Evolutionary conservation across 2,888 invertebrate species (phyloP).

Genomic region (Callinectes sapidus): DNA sequence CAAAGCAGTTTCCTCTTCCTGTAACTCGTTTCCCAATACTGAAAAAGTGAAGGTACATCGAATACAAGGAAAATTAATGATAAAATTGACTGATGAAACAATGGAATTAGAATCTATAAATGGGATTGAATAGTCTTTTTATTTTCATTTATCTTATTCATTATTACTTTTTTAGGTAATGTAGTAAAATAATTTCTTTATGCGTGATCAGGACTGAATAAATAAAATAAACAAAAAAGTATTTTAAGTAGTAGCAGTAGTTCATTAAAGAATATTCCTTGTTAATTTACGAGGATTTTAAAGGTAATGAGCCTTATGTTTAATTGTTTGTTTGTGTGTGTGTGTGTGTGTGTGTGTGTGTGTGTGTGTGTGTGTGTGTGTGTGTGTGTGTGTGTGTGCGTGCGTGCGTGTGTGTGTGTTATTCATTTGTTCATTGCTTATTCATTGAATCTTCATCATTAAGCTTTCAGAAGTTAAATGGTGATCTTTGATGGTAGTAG

Average conservation of each 20-base stretch:
- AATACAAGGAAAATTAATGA: neutral
- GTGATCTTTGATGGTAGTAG: conserved; percentile 21
- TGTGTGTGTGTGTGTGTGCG: conserved; percentile 20
- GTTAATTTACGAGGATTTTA: neutral
- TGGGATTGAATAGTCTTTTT: neutral
- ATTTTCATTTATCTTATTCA: neutral
- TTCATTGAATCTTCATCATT: neutral
- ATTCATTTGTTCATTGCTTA: neutral
- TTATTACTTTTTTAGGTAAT: neutral
- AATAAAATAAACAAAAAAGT: neutral
- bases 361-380: conserved; percentile 37
- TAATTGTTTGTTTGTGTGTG: conserved; percentile 11
- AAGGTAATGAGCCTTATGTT: conserved; percentile 7
- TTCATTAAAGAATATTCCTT: neutral
- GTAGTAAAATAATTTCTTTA: neutral
- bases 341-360: conserved; percentile 36
- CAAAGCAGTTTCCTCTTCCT: neutral
- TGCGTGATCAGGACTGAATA: neutral
- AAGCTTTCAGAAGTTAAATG: neutral
- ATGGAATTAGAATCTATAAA: neutral
- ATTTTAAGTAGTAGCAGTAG: neutral
- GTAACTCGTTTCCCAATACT: neutral
- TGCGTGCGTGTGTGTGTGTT: conserved; percentile 28
- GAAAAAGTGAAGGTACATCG: neutral
- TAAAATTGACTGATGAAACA: neutral